A percentile compares a stretch with the other conserved stretches of the same genome.
Conservation (phyloP, 2,797 vertebrate species). For the Hydrocynus forskahlii region DNA sequence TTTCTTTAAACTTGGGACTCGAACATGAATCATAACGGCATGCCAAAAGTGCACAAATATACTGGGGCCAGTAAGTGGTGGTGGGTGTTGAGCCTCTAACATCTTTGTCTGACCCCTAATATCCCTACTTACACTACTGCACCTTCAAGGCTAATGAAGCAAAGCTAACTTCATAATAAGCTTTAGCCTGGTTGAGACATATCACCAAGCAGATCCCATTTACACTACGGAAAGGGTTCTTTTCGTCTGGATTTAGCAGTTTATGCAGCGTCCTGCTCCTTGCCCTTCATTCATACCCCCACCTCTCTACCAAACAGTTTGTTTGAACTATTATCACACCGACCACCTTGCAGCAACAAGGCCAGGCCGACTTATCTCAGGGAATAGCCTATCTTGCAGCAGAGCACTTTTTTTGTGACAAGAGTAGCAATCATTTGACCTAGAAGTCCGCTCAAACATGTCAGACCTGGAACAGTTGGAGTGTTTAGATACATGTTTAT, state of each 20-base stretch:
- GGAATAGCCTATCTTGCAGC: neutral
- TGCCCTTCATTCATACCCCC: neutral
- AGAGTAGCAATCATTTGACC: neutral
- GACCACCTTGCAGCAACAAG: conserved; percentile 3
- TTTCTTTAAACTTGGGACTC: too few species aligned
- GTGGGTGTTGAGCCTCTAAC: too few species aligned
- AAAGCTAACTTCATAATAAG: too few species aligned
- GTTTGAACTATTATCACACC: neutral
- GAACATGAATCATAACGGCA: too few species aligned
- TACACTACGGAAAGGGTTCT: neutral
- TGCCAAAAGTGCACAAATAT: too few species aligned
- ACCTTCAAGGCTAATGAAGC: too few species aligned
- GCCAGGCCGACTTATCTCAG: conserved; percentile 18
- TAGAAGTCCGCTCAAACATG: neutral
- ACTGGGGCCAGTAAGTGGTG: too few species aligned
- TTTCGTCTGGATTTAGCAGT: neutral
- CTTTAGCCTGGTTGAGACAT: too few species aligned
- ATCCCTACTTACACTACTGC: too few species aligned
- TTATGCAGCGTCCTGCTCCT: neutral
- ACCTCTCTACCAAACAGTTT: neutral
- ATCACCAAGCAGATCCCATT: too few species aligned
- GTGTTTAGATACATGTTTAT: conserved; percentile 25
- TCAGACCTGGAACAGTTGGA: neutral
- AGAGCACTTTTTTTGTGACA: neutral
- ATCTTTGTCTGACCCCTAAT: too few species aligned